phyloP scores from a whole-genome alignment of 2,797 vertebrate species.

The Anguilla marmorata region DNA sequence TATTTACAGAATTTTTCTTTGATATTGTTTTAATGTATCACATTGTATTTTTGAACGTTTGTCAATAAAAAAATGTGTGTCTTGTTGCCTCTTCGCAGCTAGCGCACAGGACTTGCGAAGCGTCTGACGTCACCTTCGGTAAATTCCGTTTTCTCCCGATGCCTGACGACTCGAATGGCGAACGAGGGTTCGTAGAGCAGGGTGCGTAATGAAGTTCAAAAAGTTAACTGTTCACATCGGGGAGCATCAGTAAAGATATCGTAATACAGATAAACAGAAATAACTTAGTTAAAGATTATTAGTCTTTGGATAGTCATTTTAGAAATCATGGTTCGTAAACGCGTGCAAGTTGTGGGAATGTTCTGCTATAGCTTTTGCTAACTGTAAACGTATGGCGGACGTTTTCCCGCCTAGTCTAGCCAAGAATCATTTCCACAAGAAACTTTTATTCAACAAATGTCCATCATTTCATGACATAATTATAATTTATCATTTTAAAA shows the following conservation, averaged over 20 bases:
- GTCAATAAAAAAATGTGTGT: slow-evolving; percentile 49
- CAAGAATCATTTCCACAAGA: too few relatives aligned
- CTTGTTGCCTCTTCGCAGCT: slow-evolving; percentile 73
- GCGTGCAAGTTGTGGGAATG: background rate
- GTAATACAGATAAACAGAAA: background rate
- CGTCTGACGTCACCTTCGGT: slow-evolving; percentile 84
- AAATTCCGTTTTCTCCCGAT: slow-evolving; percentile 31
- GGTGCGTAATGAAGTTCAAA: background rate
- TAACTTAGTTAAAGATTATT: background rate
- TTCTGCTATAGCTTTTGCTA: background rate
- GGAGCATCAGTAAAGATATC: background rate
- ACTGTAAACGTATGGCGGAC: background rate
- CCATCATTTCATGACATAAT: too few relatives aligned
- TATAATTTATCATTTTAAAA: too few relatives aligned
- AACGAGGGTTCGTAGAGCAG: background rate
- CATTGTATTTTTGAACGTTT: too few relatives aligned
- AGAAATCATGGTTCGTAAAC: background rate
- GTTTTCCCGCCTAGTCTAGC: background rate
- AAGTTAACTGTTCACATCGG: slow-evolving; percentile 3
- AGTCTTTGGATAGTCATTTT: background rate
- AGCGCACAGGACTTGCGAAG: slow-evolving; percentile 78
- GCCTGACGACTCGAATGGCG: background rate
- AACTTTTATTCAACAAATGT: too few relatives aligned
- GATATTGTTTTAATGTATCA: too few relatives aligned
- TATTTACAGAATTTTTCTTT: too few relatives aligned